Percentiles rank a stretch among this genome's conserved stretches.
These are phyloP conservation scores for Eutolmus rufibarbis DNA, from an alignment of 2,888 invertebrate species.

Conservation along the genomic window DNA sequence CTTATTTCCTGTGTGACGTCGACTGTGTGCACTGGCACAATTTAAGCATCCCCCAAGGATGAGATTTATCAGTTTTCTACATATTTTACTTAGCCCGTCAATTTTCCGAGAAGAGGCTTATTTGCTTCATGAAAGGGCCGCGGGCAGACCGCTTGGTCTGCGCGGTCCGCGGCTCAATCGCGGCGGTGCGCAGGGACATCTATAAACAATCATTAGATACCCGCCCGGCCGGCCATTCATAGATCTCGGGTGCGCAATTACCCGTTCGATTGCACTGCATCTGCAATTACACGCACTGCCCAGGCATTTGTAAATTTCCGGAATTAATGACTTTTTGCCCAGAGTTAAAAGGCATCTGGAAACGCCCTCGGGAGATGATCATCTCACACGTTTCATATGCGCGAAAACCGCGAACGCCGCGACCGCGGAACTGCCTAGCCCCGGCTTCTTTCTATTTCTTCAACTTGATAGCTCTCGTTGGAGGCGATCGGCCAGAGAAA, in stretches of 20 bases:
- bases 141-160: neutral
- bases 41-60: neutral
- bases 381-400: slow-evolving; percentile 31
- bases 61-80: slow-evolving; percentile 8
- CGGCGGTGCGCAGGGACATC: slow-evolving; percentile 19
- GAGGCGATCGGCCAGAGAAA: slow-evolving; percentile 25
- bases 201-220: slow-evolving; percentile 38
- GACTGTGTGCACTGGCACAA: neutral
- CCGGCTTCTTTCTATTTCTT: slow-evolving; percentile 14
- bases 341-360: slow-evolving; percentile 32
- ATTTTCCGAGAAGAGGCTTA: slow-evolving; percentile 15
- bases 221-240: slow-evolving; percentile 6
- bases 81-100: neutral
- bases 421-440: neutral
- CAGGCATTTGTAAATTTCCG: slow-evolving; percentile 37
- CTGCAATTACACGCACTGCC: slow-evolving; percentile 37
- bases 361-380: slow-evolving; percentile 14
- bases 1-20: neutral
- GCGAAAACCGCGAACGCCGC: neutral
- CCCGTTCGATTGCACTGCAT: slow-evolving; percentile 34
- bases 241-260: slow-evolving; percentile 35
- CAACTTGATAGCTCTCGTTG: slow-evolving; percentile 22
- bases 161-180: neutral
- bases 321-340: slow-evolving; percentile 38
- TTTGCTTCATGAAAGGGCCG: neutral